phyloP scores from a whole-genome alignment of 2,113 vertebrate species.

The Lophotis ruficrista region DNA sequence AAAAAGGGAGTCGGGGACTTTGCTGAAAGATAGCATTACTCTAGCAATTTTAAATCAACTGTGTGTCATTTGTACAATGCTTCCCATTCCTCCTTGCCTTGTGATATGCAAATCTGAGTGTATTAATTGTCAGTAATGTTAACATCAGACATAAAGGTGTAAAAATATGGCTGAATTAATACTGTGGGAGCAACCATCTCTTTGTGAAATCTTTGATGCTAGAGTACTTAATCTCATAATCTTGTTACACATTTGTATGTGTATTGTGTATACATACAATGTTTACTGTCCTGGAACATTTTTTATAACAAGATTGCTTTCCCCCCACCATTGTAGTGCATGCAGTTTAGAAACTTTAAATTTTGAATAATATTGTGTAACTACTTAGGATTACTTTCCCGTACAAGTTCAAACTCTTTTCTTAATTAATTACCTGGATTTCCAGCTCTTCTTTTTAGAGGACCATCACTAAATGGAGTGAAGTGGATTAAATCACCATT shows the following conservation, averaged over 20 bases:
- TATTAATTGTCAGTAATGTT: not conserved
- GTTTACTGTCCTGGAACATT: not conserved
- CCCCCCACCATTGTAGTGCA: not conserved
- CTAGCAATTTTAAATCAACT: not conserved
- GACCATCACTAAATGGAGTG: not conserved
- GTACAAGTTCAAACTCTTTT: not conserved
- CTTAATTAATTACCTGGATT: constrained; percentile 38
- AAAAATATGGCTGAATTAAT: not conserved
- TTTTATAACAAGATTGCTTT: not conserved
- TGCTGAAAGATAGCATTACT: not conserved
- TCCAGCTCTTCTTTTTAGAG: not conserved
- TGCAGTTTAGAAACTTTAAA: not conserved
- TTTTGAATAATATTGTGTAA: not conserved
- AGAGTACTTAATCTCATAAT: not conserved
- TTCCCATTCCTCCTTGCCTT: not conserved
- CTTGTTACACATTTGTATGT: not conserved
- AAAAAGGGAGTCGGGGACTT: not conserved
- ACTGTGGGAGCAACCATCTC: not conserved
- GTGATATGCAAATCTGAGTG: not conserved
- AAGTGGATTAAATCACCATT: constrained; percentile 44
- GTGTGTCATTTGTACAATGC: not conserved
- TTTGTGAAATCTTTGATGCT: not conserved
- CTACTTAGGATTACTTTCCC: not conserved
- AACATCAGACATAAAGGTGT: not conserved
- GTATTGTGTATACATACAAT: not conserved